Evolutionary conservation across 2,797 vertebrate genomes (phyloP), one percentile per base, ranked within the genome.

Genomic region (Podarcis lilfordi): DNA sequence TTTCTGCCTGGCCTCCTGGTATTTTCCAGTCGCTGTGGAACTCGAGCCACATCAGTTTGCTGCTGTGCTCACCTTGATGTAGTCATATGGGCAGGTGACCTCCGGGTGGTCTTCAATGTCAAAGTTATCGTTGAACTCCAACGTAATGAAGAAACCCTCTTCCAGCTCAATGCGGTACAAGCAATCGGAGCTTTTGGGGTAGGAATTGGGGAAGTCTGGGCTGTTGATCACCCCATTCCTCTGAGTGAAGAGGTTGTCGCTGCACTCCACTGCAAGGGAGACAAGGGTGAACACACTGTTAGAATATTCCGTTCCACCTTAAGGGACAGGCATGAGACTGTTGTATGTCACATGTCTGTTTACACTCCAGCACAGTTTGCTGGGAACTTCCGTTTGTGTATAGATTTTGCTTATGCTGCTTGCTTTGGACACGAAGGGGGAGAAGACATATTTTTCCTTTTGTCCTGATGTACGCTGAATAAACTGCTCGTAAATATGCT

Each of bases 31-130:
- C 7, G 2, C 64, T 32, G n/a, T 8, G 35, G 25, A 68, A 43
- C 23, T 68, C 23, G 32, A 35, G 15, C 37, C 1, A 64, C 17
- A 2, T 37, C 75, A 13, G 15, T 13, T 74, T 32, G 2, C 3
- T 32, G 2, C 5, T 5, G 69, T 32, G 59, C 94, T 97, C 86
- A 99, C 99, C 98, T 98, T 98, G 85, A 99, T 88, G 82, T 98
- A 97, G 94, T 99, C 99, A 15, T 99, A 99, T 0, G 99, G 99
- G 84, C 99, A 99, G 80, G 89, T 94, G 86, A 98, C 96, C 9
- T 99, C 98, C 0, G 99, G 98, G 80, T 99, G 99, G 80, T 99
- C 98, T 93, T 99, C 99, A 25, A 99, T 96, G 0, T 99, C 98
- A 0, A 99, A 99, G 89, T 86, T 96, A 21, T 97, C 96, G 85